Base-by-base conservation (phyloP, 35 echinoderm and acorn worm species). In the Nesometra sesokonis region DNA sequence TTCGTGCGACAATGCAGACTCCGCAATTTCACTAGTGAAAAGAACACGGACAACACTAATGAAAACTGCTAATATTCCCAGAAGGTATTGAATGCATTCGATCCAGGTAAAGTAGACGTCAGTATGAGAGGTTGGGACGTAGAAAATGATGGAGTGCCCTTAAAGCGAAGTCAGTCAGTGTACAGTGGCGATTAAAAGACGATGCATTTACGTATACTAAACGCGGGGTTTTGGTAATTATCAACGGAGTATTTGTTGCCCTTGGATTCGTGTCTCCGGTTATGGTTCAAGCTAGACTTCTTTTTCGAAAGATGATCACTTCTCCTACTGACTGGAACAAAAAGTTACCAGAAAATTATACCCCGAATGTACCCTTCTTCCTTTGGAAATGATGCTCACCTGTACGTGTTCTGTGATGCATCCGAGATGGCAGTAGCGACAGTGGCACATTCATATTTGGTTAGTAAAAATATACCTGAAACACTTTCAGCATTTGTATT, bases 161-260 rank as follows among this genome's bases (percentile, higher is more conserved):
- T n/a, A n/a, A n/a, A n/a, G n/a, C n/a, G n/a, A 78, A 76, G 36
- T 33, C 29, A 27, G 13, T 87, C 13, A 76, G 86, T 32, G 46
- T 80, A 9, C 86, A 87, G 77, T 87, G 86, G 86, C 31, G 52
- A 17, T 35, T 87, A 33, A 35, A 19, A 77, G 77, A 87, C 29
- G 86, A 87, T 34, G 32, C 30, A 15, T 87, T 87, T 57, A 80
- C 86, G 11, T 87, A 82, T 57, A 87, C 86, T 5, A 80, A 39
- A 30, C 81, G 86, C 84, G 86, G 86, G 5, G 76, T 87, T 33
- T 36, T 87, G 57, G 9, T 76, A 5, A 80, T 32, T 23, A 87
- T 87, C 36, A 87, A 81, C 82, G 57, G 67, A 21, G 86, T 87
- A 34, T 87, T 82, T 87, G 86, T 84, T 87, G 78, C 86, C 11